Conservation (phyloP, 2,888 invertebrate genomes). For the Azorinus chamasolen region DNA sequence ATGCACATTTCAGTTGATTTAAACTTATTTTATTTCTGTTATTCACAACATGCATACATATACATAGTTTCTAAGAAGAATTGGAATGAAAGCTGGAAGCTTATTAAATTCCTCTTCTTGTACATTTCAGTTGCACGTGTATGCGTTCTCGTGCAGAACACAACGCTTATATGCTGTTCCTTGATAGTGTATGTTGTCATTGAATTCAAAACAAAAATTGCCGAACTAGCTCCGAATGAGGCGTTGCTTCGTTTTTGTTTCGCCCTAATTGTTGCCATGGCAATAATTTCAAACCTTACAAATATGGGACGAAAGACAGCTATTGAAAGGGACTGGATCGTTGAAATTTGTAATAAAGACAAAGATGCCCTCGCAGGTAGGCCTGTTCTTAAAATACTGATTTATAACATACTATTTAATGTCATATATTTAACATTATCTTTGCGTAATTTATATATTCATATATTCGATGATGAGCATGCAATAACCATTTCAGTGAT, state of each 20-base stretch:
- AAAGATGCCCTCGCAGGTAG: conserved; percentile 84
- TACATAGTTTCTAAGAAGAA: too few species aligned
- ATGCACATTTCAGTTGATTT: too few species aligned
- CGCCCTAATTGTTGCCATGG: conserved; percentile 84
- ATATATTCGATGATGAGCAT: too few species aligned
- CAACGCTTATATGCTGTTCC: conserved; percentile 85
- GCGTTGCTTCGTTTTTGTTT: conserved; percentile 66
- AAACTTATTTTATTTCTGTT: too few species aligned
- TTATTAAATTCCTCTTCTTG: not conserved
- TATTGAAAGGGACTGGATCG: conserved; percentile 87
- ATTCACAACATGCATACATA: too few species aligned
- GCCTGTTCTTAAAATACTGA: too few species aligned
- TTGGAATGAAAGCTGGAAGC: too few species aligned
- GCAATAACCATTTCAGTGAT: too few species aligned
- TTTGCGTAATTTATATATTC: too few species aligned
- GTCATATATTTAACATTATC: too few species aligned
- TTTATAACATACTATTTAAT: too few species aligned
- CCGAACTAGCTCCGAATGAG: conserved; percentile 35
- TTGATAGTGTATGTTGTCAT: conserved; percentile 82
- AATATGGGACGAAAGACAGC: conserved; percentile 83
- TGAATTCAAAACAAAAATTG: conserved; percentile 61
- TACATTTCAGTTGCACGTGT: conserved; percentile 85
- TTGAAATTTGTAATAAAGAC: conserved; percentile 86
- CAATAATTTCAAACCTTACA: conserved; percentile 85
- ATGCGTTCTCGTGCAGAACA: conserved; percentile 86